Evolutionary conservation across 2,797 vertebrate genomes (phyloP).

Genomic region (Lacerta agilis): DNA sequence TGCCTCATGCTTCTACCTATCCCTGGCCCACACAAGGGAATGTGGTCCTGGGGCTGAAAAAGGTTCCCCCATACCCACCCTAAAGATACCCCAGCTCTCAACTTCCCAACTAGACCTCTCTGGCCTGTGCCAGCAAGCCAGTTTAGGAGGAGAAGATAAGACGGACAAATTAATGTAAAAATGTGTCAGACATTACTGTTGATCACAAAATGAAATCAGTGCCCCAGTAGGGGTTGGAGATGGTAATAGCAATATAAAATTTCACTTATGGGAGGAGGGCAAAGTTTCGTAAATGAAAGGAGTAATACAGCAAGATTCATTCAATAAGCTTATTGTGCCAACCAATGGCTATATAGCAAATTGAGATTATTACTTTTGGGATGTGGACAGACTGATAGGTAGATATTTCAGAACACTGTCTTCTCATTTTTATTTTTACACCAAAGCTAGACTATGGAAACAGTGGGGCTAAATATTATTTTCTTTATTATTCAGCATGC

Average conservation of each 20-base stretch:
- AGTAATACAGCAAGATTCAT: background rate
- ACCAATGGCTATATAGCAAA: background rate
- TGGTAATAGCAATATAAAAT: conserved; percentile 29
- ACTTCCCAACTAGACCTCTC: background rate
- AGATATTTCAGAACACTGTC: conserved; percentile 47
- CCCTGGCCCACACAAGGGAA: too few species aligned
- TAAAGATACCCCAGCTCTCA: background rate
- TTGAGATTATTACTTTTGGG: conserved; percentile 26
- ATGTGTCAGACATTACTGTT: background rate
- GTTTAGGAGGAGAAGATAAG: background rate
- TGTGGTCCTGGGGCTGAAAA: too few species aligned
- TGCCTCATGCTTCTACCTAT: too few species aligned
- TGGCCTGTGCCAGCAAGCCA: background rate
- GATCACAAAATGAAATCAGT: background rate
- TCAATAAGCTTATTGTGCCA: too few species aligned
- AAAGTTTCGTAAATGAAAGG: conserved; percentile 13
- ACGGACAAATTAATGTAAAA: background rate
- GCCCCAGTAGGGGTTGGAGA: background rate
- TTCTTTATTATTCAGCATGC: conserved; percentile 14
- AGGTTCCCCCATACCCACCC: too few species aligned
- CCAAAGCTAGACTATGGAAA: conserved; percentile 23
- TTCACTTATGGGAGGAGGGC: conserved; percentile 24
- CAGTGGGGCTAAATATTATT: conserved; percentile 20
- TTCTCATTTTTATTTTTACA: conserved; percentile 25
- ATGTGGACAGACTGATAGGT: conserved; percentile 21